Evolutionary conservation across 2,888 invertebrate species (phyloP).

Genomic region (Ischnura elegans): DNA sequence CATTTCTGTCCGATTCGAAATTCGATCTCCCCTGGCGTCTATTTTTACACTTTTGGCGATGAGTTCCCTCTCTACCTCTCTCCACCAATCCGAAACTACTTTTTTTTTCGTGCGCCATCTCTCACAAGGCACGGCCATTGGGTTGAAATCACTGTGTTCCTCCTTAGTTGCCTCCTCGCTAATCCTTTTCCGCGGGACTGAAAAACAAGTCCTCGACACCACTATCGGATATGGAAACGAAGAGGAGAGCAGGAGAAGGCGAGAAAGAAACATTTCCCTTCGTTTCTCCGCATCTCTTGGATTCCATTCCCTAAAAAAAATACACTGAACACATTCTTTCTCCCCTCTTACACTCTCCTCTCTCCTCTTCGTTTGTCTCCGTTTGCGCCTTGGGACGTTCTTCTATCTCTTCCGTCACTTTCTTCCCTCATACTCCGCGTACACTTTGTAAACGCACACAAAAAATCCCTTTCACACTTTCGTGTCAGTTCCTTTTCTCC

Average conservation of each 20-base stretch:
- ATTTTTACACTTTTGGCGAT: slow-evolving; percentile 33
- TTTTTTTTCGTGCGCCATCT: background rate
- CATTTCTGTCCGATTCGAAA: slow-evolving; percentile 18
- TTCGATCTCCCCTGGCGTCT: slow-evolving; percentile 26
- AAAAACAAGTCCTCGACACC: background rate
- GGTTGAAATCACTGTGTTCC: background rate
- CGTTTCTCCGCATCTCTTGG: background rate
- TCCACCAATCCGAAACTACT: background rate
- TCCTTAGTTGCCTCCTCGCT: background rate
- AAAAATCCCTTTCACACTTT: background rate
- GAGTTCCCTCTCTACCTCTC: background rate
- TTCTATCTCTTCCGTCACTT: slow-evolving; percentile 9
- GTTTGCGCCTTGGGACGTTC: background rate
- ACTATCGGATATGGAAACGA: background rate
- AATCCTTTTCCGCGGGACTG: background rate
- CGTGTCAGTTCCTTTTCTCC: background rate
- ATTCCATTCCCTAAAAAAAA: background rate
- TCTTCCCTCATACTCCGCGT: background rate
- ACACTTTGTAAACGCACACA: background rate
- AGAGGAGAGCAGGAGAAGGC: background rate
- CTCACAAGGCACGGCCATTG: background rate
- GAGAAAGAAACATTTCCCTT: background rate
- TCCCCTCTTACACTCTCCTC: background rate
- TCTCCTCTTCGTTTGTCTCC: background rate
- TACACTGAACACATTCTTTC: background rate